phyloP scores from a whole-genome alignment of 2,797 vertebrate species.

The Denticeps clupeoides region DNA sequence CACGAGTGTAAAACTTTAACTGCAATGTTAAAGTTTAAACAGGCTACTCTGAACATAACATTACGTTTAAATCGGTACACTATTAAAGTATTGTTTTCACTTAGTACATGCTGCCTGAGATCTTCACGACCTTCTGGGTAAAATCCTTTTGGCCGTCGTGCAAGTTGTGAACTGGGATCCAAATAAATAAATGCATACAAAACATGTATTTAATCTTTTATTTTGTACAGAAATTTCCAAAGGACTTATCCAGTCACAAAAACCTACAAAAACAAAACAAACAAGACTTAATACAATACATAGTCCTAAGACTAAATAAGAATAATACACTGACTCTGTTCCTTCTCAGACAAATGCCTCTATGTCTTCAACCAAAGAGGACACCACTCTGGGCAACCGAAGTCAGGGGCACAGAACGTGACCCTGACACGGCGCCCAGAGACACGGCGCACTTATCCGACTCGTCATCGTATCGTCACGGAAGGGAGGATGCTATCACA shows the following conservation, averaged over 20 bases:
- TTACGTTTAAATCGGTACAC: too few species aligned
- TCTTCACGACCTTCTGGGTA: too few species aligned
- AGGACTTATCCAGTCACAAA: conserved; percentile 23
- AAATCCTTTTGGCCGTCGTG: too few species aligned
- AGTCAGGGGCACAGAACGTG: conserved; percentile 35
- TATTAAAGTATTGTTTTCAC: too few species aligned
- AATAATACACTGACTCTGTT: background rate
- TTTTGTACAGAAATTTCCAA: conserved; percentile 61
- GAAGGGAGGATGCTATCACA: conserved; percentile 34
- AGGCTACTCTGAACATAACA: too few species aligned
- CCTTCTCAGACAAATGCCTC: conserved; percentile 56
- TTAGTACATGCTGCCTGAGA: too few species aligned
- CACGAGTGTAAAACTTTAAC: too few species aligned
- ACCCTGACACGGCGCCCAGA: conserved; percentile 5
- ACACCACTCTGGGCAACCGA: conserved; percentile 18
- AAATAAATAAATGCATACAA: conserved; percentile 5
- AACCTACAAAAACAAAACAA: background rate
- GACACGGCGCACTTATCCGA: conserved; percentile 32
- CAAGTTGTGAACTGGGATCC: too few species aligned
- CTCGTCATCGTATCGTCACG: conserved; percentile 44
- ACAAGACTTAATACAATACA: background rate
- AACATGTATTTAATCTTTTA: conserved; percentile 51
- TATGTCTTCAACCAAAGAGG: conserved; percentile 32
- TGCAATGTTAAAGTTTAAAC: too few species aligned
- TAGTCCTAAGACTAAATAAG: background rate